Evolutionary conservation across 2,113 vertebrate genomes (phyloP).

Genomic region (Gopherus evgoodei): DNA sequence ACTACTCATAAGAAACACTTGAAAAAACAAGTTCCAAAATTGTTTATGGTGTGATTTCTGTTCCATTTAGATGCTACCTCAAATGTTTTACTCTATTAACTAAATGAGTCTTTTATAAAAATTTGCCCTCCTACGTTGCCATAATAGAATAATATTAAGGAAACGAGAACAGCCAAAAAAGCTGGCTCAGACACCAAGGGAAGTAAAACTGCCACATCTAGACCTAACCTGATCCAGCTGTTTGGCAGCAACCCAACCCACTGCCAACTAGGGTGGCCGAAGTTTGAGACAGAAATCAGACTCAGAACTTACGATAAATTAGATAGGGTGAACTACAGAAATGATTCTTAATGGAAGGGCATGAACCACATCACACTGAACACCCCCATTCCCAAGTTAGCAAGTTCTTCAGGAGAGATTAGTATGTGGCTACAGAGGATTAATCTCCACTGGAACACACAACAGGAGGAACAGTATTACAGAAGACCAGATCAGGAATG

Average conservation of each 20-base stretch:
- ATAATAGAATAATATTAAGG: slow-evolving; percentile 33
- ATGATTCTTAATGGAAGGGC: slow-evolving; percentile 52
- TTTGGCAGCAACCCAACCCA: slow-evolving; percentile 38
- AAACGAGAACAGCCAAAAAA: slow-evolving; percentile 52
- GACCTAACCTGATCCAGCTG: not conserved
- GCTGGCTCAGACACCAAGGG: slow-evolving; percentile 39
- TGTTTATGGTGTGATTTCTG: not conserved
- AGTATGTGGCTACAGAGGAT: slow-evolving; percentile 36
- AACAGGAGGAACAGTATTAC: slow-evolving; percentile 13
- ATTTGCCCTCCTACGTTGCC: slow-evolving; percentile 33
- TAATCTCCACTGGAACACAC: slow-evolving; percentile 11
- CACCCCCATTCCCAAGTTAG: slow-evolving; percentile 21
- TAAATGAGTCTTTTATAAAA: slow-evolving; percentile 50
- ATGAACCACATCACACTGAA: slow-evolving; percentile 32
- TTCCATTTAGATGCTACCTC: not conserved
- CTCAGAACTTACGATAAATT: slow-evolving; percentile 33
- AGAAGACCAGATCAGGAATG: not conserved
- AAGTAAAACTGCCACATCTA: slow-evolving; percentile 64
- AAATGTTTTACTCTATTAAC: slow-evolving; percentile 26
- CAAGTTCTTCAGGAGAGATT: slow-evolving; percentile 17
- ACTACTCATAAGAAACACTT: not conserved
- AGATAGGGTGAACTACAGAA: slow-evolving; percentile 38
- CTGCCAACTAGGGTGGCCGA: slow-evolving; percentile 29
- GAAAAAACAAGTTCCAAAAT: not conserved
- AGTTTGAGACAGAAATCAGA: not conserved